Base-by-base conservation (phyloP, 2,888 invertebrate species). In the Sceliomorpha sp. region DNA sequence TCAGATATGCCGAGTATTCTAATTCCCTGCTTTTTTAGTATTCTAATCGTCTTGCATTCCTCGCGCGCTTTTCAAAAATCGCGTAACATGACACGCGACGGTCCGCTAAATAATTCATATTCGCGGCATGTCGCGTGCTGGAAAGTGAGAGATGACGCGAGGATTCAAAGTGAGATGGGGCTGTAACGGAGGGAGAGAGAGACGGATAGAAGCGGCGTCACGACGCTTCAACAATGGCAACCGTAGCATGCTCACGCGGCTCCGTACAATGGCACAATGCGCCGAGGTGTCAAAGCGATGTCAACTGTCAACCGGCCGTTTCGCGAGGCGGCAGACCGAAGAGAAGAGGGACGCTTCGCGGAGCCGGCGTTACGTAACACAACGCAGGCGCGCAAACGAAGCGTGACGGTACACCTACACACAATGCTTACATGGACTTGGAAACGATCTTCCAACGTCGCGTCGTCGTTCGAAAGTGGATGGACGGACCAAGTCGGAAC, bases 211-310 rank as follows among this genome's bases (percentile, higher is more conserved):
- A n/a, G 31, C 34, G 34, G 45, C 68, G 56, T 62, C 62, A 62
- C 62, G 56, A 62, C 62, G 51, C 56, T 68, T 34, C 26, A 68
- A 68, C 68, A 68, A 68, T 68, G 56, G 62, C 73, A 80, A 72
- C 37, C 72, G 71, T 73, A 69, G 72, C 78, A 87, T 84, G 86
- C 85, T 86, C 78, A 78, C 81, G 80, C 82, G 83, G 70, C 60
- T 80, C 48, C 76, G 78, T 72, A 87, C 87, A 86, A 86, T 85
- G 80, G 80, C 70, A 78, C 74, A 74, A 76, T 77, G 74, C 80
- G 75, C 73, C 67, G 76, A 74, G 79, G 79, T 82, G 86, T 87
- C 87, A 86, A 86, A 86, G 79, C 75, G 82, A 80, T 86, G 87
- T 87, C 87, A 86, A 86, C 84, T 86, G 85, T 86, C 85, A 81